Evolutionary conservation across 1,140 invertebrate genomes (phyloP).

Genomic region (Halesus radiatus): DNA sequence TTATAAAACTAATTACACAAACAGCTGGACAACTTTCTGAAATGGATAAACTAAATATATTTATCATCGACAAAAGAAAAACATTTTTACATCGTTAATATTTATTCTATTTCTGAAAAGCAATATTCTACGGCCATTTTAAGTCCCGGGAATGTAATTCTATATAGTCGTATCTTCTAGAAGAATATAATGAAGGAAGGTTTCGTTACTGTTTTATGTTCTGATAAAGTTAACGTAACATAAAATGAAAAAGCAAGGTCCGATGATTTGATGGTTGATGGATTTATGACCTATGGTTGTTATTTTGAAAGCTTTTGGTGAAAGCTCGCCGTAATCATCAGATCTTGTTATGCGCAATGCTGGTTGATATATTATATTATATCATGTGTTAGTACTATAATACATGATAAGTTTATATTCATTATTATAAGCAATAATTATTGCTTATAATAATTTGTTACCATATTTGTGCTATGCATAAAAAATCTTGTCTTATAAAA

Average conservation of each 20-base stretch:
- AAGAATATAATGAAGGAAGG: background rate
- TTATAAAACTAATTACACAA: conserved; percentile 15
- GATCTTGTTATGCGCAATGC: no score
- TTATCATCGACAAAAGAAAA: conserved; percentile 1
- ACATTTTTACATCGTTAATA: background rate
- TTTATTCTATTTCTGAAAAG: conserved; percentile 3
- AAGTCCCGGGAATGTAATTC: background rate
- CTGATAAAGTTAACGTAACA: conserved; percentile 13
- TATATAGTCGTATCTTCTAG: background rate
- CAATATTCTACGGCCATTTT: conserved; percentile 12
- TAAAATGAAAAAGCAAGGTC: conserved; percentile 9
- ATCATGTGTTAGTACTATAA: no score
- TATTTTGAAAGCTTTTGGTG: background rate
- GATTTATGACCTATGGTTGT: conserved; percentile 20
- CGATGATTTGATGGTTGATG: conserved; percentile 5
- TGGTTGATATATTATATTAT: no score
- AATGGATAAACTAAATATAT: background rate
- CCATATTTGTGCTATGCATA: no score
- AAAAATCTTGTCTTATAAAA: no score
- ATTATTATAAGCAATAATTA: no score
- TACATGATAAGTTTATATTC: no score
- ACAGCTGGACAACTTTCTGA: conserved; percentile 1
- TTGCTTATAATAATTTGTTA: no score
- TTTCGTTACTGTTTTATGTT: conserved; percentile 13
- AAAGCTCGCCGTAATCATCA: no score